Evolutionary conservation across 2,888 invertebrate species (phyloP), one percentile per base, ranked within the genome.

Genomic region (Parelbella ahira): DNA sequence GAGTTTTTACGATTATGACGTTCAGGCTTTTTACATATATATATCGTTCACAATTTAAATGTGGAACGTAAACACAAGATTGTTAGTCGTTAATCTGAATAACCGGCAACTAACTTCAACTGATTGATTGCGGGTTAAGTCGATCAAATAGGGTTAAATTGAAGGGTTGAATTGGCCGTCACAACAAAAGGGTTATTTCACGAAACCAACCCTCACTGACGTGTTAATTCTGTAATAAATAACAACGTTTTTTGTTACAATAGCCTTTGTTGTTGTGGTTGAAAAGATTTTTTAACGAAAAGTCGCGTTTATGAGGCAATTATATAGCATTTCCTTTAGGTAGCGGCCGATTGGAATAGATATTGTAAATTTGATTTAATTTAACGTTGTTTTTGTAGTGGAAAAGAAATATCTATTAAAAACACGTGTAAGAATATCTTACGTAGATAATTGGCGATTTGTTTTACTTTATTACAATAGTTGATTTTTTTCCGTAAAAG

Each of bases 181-280:
- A 48, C 61, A 67, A 68, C 68, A 66, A 73, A 73, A 63, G 74
- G 79, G 75, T 72, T 68, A 65, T 63, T 72, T 73, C 72, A 62
- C 54, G 53, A 70, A 72, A 68, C 68, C 52, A 53, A 73, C 70
- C 71, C 63, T 54, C 47, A 57, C 59, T 77, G 77, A 82, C 74
- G 82, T 76, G 78, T 80, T 81, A 78, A 83, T 82, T 72, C 63
- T 45, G 63, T 69, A 59, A 69, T 73, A 68, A 77, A 78, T 73
- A 63, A 70, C 61, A 47, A 51, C 53, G 57, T 53, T n/a, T n/a
- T 44, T 48, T 45, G 36, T 47, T 50, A 29, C n/a, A n/a, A n/a
- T n/a, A n/a, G n/a, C n/a, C n/a, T n/a, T n/a, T n/a, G n/a, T n/a
- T n/a, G n/a, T n/a, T n/a, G n/a, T 38, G 44, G 45, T 13, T 25